Percentiles rank a stretch among this genome's conserved stretches.
Evolutionary conservation across 1,140 invertebrate genomes (phyloP).

Genomic region (Paralvinella palmiformis): DNA sequence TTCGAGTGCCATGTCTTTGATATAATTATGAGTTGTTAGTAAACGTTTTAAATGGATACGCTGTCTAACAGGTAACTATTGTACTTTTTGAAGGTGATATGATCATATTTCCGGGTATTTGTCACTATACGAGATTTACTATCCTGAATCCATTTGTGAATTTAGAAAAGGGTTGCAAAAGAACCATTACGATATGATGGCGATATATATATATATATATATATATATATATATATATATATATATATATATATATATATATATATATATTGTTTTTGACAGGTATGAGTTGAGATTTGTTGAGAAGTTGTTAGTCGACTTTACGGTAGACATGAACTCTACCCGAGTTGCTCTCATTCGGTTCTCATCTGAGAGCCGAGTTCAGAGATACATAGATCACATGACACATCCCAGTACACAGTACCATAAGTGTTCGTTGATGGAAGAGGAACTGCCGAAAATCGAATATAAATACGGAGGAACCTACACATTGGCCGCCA

Average conservation of each 20-base stretch:
- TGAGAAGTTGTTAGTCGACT: slow-evolving; percentile 64
- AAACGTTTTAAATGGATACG: neutral
- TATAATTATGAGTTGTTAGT: neutral
- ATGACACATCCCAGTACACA: slow-evolving; percentile 50
- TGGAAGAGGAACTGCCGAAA: slow-evolving; percentile 58
- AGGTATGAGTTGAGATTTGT: slow-evolving; percentile 60
- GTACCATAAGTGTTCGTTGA: slow-evolving; percentile 61
- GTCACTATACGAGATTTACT: too few species aligned
- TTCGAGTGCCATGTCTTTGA: too few species aligned
- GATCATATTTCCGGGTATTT: too few species aligned
- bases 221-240: too few species aligned
- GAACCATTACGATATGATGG: too few species aligned
- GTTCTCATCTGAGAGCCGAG: slow-evolving; percentile 59
- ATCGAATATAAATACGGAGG: slow-evolving; percentile 63
- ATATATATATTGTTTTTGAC: too few species aligned
- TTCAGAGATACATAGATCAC: slow-evolving; percentile 60
- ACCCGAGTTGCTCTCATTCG: slow-evolving; percentile 63
- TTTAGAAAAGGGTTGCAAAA: too few species aligned
- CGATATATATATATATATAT: too few species aligned
- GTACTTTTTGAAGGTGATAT: too few species aligned
- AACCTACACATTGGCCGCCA: slow-evolving; percentile 64
- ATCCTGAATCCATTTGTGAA: too few species aligned
- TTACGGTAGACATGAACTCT: slow-evolving; percentile 60
- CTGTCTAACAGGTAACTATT: too few species aligned
- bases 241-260: too few species aligned